These are phyloP conservation scores for Falco novaeseelandiae DNA, from an alignment of 2,797 vertebrate species.

Conservation along the genomic window DNA sequence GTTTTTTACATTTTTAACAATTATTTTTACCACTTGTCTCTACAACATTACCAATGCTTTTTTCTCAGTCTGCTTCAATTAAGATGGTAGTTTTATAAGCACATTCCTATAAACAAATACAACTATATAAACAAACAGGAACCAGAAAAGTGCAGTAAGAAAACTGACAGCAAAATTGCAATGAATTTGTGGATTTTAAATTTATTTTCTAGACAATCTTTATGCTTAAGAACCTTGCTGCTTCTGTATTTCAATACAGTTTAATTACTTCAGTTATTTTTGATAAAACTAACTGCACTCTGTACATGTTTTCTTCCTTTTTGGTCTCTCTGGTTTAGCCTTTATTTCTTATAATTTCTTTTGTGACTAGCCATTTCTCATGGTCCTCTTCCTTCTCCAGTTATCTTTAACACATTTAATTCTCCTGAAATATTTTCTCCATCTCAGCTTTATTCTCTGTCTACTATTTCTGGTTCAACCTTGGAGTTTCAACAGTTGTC, in stretches of 20 bases:
- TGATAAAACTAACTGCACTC: not conserved
- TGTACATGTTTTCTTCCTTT: not conserved
- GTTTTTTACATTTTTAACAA: not conserved
- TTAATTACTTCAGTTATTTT: not conserved
- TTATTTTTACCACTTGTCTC: not conserved
- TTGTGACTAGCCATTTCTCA: not conserved
- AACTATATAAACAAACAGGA: not conserved
- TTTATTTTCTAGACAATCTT: not conserved
- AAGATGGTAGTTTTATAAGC: not conserved
- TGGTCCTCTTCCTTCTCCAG: not conserved
- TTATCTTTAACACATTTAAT: not conserved
- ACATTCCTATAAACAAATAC: not conserved
- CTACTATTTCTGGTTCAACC: not conserved
- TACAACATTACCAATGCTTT: not conserved
- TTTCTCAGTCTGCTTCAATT: not conserved
- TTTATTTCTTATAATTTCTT: not conserved
- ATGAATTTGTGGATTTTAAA: not conserved
- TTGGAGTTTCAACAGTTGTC: not conserved
- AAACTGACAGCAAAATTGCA: not conserved
- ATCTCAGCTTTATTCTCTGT: not conserved
- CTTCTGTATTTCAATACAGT: not conserved
- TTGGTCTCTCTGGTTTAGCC: not conserved
- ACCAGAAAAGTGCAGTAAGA: not conserved
- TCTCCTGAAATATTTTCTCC: not conserved
- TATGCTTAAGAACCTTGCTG: not conserved